Evolutionary conservation across 2,888 invertebrate species (phyloP).

Genomic region (Halictus quadricinctus): DNA sequence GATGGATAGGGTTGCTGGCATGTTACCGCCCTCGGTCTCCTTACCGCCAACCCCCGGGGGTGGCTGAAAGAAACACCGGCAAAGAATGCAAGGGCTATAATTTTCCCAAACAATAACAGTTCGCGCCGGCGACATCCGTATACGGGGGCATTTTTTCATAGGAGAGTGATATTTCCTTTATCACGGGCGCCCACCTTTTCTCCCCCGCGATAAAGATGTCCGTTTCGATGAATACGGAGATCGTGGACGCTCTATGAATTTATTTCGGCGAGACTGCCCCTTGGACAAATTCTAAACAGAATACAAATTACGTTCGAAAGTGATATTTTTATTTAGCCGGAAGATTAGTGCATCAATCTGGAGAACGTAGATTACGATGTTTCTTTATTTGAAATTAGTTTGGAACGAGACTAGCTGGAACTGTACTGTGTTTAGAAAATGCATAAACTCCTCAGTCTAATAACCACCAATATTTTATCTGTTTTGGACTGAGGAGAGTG

Average conservation of each 20-base stretch:
- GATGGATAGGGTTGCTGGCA: conserved; percentile 47
- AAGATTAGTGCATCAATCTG: too few species aligned
- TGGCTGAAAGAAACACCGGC: neutral
- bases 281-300: neutral
- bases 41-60: neutral
- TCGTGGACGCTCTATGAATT: neutral
- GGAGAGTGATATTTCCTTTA: conserved; percentile 20
- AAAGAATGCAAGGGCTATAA: conserved; percentile 45
- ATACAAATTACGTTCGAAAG: neutral
- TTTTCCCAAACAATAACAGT: conserved; percentile 59
- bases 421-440: neutral
- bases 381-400: too few species aligned
- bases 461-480: neutral
- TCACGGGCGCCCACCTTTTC: neutral
- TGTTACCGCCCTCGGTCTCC: conserved; percentile 18
- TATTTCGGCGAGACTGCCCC: neutral
- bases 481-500: neutral
- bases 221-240: neutral
- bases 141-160: conserved; percentile 2
- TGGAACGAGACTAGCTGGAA: too few species aligned
- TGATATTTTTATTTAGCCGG: neutral
- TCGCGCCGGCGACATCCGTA: conserved; percentile 10
- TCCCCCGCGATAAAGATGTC: conserved; percentile 4
- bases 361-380: too few species aligned
- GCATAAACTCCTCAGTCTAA: neutral